phyloP scores from a whole-genome alignment of 2,888 invertebrate species.

The Kryphioiulus occultus region DNA sequence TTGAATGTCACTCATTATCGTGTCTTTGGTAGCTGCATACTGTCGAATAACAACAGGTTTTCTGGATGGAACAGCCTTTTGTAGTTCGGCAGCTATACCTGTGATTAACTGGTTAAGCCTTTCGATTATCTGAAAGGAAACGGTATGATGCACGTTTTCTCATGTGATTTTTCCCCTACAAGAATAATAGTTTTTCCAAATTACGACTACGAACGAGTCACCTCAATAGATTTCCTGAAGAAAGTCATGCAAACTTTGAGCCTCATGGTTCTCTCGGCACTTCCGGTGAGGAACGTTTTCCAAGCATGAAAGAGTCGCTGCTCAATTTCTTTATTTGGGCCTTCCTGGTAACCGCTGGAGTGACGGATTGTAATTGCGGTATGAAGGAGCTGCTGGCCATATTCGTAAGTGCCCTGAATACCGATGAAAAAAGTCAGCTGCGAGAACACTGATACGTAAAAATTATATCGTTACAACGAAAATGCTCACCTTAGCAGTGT shows the following conservation, averaged over 20 bases:
- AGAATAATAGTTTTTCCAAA: neutral
- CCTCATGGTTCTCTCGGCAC: constrained; percentile 78
- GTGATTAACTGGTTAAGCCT: constrained; percentile 25
- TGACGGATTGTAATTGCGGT: constrained; percentile 76
- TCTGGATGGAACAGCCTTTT: constrained; percentile 28
- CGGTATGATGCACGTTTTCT: neutral
- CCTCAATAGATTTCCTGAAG: constrained; percentile 70
- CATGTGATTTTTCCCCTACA: neutral
- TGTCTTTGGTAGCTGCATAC: constrained; percentile 3
- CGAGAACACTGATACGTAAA: neutral
- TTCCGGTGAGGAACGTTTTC: constrained; percentile 73
- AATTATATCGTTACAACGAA: neutral
- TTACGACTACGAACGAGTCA: constrained; percentile 54
- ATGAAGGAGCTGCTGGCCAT: constrained; percentile 78
- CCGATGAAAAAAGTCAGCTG: neutral
- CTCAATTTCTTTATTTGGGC: constrained; percentile 68
- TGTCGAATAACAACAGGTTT: neutral
- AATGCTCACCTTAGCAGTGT: constrained; percentile 75
- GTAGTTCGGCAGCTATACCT: neutral
- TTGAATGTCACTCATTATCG: constrained; percentile 37
- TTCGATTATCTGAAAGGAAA: constrained; percentile 24
- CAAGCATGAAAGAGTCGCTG: constrained; percentile 72
- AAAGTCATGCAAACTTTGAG: constrained; percentile 78
- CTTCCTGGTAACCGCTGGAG: constrained; percentile 72
- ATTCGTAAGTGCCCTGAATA: constrained; percentile 77